Percentiles rank a stretch among this genome's conserved stretches.
Conservation (phyloP, 2,888 invertebrate species). For the Rugalucina vietnamica region DNA sequence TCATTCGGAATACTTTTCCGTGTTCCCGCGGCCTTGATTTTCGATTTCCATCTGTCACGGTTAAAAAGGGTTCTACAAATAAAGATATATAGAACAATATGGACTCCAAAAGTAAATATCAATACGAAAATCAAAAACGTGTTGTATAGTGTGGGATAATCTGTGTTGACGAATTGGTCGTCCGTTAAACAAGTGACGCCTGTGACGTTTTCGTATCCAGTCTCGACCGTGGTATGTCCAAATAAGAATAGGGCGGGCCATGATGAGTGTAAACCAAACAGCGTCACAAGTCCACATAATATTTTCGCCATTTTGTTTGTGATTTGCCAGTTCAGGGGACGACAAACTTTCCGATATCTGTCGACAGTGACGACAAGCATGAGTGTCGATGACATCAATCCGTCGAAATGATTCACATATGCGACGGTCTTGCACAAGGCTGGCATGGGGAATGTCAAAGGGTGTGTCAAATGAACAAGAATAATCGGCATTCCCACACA, state of each 20-base stretch:
- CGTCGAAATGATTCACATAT: slow-evolving; percentile 54
- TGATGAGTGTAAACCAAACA: slow-evolving; percentile 48
- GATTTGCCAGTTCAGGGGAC: slow-evolving; percentile 68
- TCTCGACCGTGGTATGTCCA: slow-evolving; percentile 63
- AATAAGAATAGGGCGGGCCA: slow-evolving; percentile 72
- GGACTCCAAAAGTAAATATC: slow-evolving; percentile 42
- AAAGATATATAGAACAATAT: slow-evolving; percentile 64
- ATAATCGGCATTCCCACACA: slow-evolving; percentile 63
- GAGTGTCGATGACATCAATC: slow-evolving; percentile 34
- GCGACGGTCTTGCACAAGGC: slow-evolving; percentile 55
- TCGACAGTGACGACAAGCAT: slow-evolving; percentile 54
- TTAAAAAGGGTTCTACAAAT: slow-evolving; percentile 51
- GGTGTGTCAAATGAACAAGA: slow-evolving; percentile 52
- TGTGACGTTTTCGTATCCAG: slow-evolving; percentile 46
- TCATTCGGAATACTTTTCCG: too few species aligned
- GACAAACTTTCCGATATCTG: slow-evolving; percentile 71
- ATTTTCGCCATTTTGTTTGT: slow-evolving; percentile 53
- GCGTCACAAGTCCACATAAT: slow-evolving; percentile 28
- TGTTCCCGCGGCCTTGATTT: too few species aligned
- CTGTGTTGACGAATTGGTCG: slow-evolving; percentile 55
- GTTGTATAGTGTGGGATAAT: slow-evolving; percentile 66
- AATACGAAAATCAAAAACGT: slow-evolving; percentile 62
- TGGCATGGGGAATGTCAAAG: slow-evolving; percentile 51
- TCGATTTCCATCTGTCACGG: neutral
- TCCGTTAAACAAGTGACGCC: slow-evolving; percentile 69